Evolutionary conservation across 2,113 vertebrate genomes (phyloP), one percentile per base, ranked within the genome.

Genomic region (Passer montanus): DNA sequence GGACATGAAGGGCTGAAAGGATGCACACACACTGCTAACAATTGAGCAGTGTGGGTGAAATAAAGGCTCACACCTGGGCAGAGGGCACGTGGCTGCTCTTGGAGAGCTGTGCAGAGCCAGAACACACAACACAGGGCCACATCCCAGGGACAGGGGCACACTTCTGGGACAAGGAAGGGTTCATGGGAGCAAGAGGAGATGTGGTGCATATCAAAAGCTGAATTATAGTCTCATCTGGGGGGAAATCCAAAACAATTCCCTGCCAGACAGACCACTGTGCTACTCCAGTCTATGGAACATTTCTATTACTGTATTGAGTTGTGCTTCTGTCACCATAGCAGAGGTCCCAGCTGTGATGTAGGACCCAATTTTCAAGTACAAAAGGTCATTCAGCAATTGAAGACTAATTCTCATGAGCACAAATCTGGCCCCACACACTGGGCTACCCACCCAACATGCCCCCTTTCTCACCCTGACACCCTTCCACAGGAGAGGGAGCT

Each of bases 61-160:
- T 10, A 78, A 62, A 35, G 55, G 78, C 83, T 79, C 73, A 21
- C 5, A 2, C 20, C 64, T 16, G 74, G 44, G 11, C 87, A 80
- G 43, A 63, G 90, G 63, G 72, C 72, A 30, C 1, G 1, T 1
- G 27, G 66, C n/a, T 0, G 4, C 52, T 24, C 46, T 12, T 1
- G 17, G 21, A 6, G 24, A 52, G 87, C 41, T n/a, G 30, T 52
- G 52, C 62, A 20, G 60, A 73, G 46, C 14, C 5, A 70, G 43
- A 24, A 26, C 68, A 6, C 21, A 2, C n/a, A 18, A 2, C 0
- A 0, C 10, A 55, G n/a, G 1, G 14, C 2, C 53, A 47, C 33
- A 30, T 75, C 55, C 56, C 27, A 10, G 33, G 24, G 6, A 31
- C 64, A 47, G 62, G 64, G 66, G 13, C 84, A 75, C 37, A 2